Conservation (phyloP, 2,797 vertebrate species). For the Sardinella longiceps region DNA sequence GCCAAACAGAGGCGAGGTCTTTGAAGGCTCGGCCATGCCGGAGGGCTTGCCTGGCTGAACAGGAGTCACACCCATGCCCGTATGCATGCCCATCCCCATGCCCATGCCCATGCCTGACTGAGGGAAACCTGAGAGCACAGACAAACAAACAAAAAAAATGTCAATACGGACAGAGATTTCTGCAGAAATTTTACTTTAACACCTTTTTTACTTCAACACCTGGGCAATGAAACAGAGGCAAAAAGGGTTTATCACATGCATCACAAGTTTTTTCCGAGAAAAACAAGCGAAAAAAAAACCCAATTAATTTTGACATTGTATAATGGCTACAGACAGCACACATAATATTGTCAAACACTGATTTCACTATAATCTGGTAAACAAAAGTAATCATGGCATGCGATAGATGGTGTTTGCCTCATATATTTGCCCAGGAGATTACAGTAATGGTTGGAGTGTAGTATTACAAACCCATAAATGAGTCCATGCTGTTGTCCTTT, state of each 20-base stretch:
- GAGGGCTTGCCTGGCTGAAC: slow-evolving; percentile 69
- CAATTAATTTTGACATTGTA: no score
- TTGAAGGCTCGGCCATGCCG: slow-evolving; percentile 67
- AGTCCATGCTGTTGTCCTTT: slow-evolving; percentile 66
- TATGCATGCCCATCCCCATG: slow-evolving; percentile 65
- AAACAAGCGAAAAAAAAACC: no score
- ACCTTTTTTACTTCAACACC: no score
- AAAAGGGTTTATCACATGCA: no score
- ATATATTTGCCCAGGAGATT: no score
- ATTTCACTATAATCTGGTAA: no score
- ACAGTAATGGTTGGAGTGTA: background rate
- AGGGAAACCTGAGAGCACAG: slow-evolving; percentile 67
- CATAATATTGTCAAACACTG: no score
- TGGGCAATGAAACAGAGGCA: no score
- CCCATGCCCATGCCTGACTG: slow-evolving; percentile 63
- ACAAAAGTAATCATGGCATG: no score
- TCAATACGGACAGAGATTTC: background rate
- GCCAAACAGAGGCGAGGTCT: slow-evolving; percentile 63
- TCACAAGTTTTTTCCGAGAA: no score
- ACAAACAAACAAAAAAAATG: background rate
- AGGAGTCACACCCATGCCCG: slow-evolving; percentile 59
- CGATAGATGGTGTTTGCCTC: no score
- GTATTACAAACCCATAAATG: slow-evolving; percentile 42
- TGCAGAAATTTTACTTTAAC: background rate
- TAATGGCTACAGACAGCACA: no score